Evolutionary conservation across 2,888 invertebrate genomes (phyloP).

Genomic region (Dendrolimus pini): DNA sequence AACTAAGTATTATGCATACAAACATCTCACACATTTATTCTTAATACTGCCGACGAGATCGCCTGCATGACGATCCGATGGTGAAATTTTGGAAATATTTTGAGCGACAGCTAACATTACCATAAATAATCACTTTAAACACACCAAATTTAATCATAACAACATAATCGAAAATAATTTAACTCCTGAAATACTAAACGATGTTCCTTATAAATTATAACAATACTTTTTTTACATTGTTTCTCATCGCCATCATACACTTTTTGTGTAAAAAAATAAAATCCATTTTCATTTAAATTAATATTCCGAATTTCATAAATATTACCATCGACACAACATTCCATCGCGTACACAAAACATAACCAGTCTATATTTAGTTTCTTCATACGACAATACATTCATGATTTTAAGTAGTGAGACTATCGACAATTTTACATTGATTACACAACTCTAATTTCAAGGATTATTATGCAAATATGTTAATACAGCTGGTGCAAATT

Average conservation of each 20-base stretch:
- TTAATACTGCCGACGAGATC: slow-evolving; percentile 66
- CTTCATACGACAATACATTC: slow-evolving; percentile 14
- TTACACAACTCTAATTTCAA: slow-evolving; percentile 12
- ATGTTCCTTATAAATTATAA: neutral
- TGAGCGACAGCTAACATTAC: slow-evolving; percentile 21
- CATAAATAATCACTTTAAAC: neutral
- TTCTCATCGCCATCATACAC: no score
- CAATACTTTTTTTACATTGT: neutral
- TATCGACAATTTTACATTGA: slow-evolving; percentile 16
- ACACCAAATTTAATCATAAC: neutral
- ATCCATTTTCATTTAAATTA: neutral
- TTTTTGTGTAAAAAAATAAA: no score
- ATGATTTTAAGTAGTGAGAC: slow-evolving; percentile 23
- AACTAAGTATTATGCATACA: slow-evolving; percentile 45
- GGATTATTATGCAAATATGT: neutral
- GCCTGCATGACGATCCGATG: slow-evolving; percentile 26
- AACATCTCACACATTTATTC: slow-evolving; percentile 40
- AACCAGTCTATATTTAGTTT: slow-evolving; percentile 23
- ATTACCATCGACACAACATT: slow-evolving; percentile 27
- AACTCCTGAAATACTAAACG: no score
- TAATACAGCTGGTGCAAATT: no score
- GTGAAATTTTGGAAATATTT: slow-evolving; percentile 28
- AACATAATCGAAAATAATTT: neutral
- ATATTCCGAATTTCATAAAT: neutral
- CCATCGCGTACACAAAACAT: slow-evolving; percentile 20